Evolutionary conservation across 2,797 vertebrate genomes (phyloP), one percentile per base, ranked within the genome.

Genomic region (Enteromius anoplus): DNA sequence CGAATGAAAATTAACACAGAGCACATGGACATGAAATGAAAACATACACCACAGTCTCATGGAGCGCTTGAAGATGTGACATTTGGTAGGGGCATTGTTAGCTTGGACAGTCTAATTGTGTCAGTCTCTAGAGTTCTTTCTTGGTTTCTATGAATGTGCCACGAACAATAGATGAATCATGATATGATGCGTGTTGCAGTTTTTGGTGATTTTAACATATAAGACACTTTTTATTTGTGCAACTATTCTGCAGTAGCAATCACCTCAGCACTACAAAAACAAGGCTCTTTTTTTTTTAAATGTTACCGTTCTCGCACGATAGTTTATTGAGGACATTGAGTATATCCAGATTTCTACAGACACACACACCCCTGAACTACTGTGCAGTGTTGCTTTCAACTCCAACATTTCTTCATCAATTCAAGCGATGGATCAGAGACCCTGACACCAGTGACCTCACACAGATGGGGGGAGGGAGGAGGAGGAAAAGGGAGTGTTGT

Each of bases 401-500:
- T 26, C 26, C 26, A 26, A 26, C 26, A 26, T 26, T 26, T 26
- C 26, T 32, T 32, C 32, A 32, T 32, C 32, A 32, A 32, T 32
- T 32, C 32, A 34, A 34, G 42, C 34, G 58, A 78, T 26, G 45
- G 37, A 47, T 19, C 73, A 2, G 19, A 75, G 64, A 40, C 15
- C 45, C 26, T 79, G 69, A 55, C 60, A 55, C 40, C 64, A 21
- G n/a, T 7, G 19, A 66, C 69, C 71, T 73, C 5, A 3, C 47
- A 53, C 70, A n/a, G 71, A 73, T 73, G n/a, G 53, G 3, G 34
- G 21, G 53, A 4, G 34, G 15, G 42, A 45, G 53, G 45, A 40
- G 21, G 42, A 72, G 65, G 14, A 15, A n/a, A 34, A 69, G 29
- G 53, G 64, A 65, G 65, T 55, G 42, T 58, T 45, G 75, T 62